Evolutionary conservation across 2,113 vertebrate genomes (phyloP).

Genomic region (Aptenodytes patagonicus): DNA sequence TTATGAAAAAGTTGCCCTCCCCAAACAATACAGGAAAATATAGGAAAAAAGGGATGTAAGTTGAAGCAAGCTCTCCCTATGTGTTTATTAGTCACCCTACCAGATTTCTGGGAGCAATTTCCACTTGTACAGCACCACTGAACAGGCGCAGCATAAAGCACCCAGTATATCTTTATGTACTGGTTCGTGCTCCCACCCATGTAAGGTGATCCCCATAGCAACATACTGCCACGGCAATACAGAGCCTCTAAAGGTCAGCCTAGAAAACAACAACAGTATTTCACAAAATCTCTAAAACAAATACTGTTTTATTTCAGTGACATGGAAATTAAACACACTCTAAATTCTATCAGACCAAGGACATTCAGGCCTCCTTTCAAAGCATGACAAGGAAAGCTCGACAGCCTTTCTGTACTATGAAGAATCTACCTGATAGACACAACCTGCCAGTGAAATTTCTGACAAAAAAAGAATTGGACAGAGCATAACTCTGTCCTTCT

Average conservation of each 20-base stretch:
- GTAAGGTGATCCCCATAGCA: conserved; percentile 49
- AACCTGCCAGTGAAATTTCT: not conserved
- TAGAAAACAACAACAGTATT: conserved; percentile 43
- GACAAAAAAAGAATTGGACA: not conserved
- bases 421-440: not conserved
- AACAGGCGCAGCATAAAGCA: not conserved
- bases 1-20: not conserved
- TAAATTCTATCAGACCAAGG: not conserved
- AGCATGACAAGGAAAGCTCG: not conserved
- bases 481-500: not conserved
- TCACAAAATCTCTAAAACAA: conserved; percentile 53
- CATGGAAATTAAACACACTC: conserved; percentile 18
- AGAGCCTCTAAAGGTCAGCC: conserved; percentile 42
- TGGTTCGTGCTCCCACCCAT: not conserved
- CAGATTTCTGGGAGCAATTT: not conserved
- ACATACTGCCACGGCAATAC: not conserved
- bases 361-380: not conserved
- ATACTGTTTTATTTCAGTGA: not conserved
- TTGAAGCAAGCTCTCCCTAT: not conserved
- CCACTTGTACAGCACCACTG: not conserved
- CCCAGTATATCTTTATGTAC: not conserved
- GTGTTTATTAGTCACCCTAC: not conserved
- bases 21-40: not conserved
- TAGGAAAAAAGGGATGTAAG: not conserved
- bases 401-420: not conserved